Percentiles rank a stretch among this genome's conserved stretches.
Conservation (phyloP, 2,888 invertebrate species). For the Halocaridina rubra region DNA sequence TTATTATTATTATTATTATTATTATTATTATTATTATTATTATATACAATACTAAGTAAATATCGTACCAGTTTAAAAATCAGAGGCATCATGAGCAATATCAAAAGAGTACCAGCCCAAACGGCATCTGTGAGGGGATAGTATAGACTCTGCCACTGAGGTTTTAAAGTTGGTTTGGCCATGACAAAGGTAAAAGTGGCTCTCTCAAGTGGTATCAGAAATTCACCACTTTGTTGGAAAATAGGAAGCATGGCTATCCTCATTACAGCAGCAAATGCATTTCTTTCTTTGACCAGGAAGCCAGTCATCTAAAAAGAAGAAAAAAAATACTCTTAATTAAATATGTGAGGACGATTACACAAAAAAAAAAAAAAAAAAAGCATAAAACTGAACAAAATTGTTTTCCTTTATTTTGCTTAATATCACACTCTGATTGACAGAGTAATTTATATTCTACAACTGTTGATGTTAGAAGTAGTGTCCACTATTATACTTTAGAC, state of each 20-base stretch:
- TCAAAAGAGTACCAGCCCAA: constrained; percentile 14
- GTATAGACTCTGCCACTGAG: constrained; percentile 40
- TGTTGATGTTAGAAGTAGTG: too few relatives aligned
- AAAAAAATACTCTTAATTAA: too few relatives aligned
- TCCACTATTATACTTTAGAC: too few relatives aligned
- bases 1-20: neutral
- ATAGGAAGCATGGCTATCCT: constrained; percentile 32
- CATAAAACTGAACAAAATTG: too few relatives aligned
- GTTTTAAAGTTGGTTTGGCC: constrained; percentile 35
- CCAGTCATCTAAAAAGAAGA: neutral
- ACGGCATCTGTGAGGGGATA: constrained; percentile 14
- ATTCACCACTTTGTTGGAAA: constrained; percentile 16
- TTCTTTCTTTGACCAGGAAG: neutral
- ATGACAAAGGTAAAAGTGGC: constrained; percentile 43
- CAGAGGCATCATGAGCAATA: neutral
- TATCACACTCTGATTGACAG: too few relatives aligned
- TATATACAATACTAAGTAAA: too few relatives aligned
- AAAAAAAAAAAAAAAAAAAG: too few relatives aligned
- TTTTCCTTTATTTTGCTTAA: too few relatives aligned
- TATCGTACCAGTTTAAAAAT: neutral
- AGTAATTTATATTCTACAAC: too few relatives aligned
- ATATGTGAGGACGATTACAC: too few relatives aligned
- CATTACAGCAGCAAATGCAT: constrained; percentile 3
- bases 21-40: neutral
- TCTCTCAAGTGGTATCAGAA: constrained; percentile 17